Evolutionary conservation across 2,888 invertebrate species (phyloP).

Genomic region (Drosophila buzzatii): DNA sequence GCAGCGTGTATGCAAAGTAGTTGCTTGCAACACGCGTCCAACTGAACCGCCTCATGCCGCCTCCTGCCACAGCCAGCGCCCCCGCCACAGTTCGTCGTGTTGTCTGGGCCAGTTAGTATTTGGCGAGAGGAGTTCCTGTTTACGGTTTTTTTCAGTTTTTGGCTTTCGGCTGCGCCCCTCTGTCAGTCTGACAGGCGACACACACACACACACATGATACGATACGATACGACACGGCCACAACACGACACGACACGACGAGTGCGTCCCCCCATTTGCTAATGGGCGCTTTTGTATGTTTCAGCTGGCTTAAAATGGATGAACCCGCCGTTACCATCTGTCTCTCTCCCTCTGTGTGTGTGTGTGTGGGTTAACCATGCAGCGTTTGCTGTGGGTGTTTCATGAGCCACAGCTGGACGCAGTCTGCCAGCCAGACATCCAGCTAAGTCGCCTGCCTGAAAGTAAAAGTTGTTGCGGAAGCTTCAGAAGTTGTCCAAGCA

Average conservation of each 20-base stretch:
- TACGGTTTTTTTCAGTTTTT: constrained; percentile 31
- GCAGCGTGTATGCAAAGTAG: constrained; percentile 75
- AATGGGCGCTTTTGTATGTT: constrained; percentile 74
- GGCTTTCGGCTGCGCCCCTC: constrained; percentile 51
- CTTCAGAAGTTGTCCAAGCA: constrained; percentile 34
- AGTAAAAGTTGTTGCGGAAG: constrained; percentile 72
- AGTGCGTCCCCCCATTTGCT: constrained; percentile 65
- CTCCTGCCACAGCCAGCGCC: background rate
- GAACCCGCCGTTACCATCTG: constrained; percentile 57
- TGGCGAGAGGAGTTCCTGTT: constrained; percentile 72
- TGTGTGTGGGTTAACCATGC: constrained; percentile 39
- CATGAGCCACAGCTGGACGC: constrained; percentile 47
- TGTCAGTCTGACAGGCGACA: constrained; percentile 54
- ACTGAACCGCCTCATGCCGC: constrained; percentile 10
- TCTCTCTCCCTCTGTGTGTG: constrained; percentile 33
- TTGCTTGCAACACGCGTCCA: constrained; percentile 52
- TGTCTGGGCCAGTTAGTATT: constrained; percentile 62
- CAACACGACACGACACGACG: constrained; percentile 63
- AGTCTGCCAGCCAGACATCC: constrained; percentile 9
- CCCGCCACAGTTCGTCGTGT: constrained; percentile 15
- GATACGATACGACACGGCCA: constrained; percentile 60
- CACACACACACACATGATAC: constrained; percentile 20
- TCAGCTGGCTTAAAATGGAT: constrained; percentile 70
- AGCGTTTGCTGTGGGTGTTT: constrained; percentile 61
- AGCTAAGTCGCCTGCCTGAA: constrained; percentile 37